Conservation (phyloP, 1,140 invertebrate genomes). For the Parapsyche elsis region DNA sequence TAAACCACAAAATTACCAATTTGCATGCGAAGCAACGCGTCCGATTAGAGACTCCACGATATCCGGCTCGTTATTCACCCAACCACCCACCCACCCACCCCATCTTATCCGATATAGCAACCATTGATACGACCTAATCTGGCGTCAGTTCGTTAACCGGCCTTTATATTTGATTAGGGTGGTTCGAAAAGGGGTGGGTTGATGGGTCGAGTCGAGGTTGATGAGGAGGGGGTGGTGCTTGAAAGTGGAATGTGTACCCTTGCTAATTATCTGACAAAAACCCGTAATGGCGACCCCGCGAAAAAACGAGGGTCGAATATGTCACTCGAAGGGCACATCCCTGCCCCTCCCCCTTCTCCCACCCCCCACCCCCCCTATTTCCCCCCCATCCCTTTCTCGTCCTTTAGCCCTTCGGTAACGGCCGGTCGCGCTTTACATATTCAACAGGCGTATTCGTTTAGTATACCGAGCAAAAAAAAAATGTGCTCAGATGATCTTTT, state of each 20-base stretch:
- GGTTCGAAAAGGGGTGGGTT: not conserved
- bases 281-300: not conserved
- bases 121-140: slow-evolving; percentile 27
- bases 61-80: slow-evolving; percentile 42
- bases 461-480: not conserved
- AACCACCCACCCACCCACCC: not conserved
- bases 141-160: slow-evolving; percentile 29
- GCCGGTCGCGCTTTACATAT: not conserved
- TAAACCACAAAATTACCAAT: slow-evolving; percentile 34
- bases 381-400: too few relatives aligned
- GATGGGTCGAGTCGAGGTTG: not conserved
- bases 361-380: too few relatives aligned
- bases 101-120: not conserved
- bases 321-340: not conserved
- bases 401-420: not conserved
- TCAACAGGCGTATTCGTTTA: slow-evolving; percentile 21
- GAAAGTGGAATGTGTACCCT: too few relatives aligned
- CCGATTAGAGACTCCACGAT: slow-evolving; percentile 45
- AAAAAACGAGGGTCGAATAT: not conserved
- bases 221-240: too few relatives aligned
- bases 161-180: slow-evolving; percentile 30
- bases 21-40: slow-evolving; percentile 42
- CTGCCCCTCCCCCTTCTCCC: not conserved
- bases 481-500: not conserved
- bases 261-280: not conserved